Evolutionary conservation across 2,113 vertebrate species (phyloP).

Genomic region (Mormyrus lacerda): DNA sequence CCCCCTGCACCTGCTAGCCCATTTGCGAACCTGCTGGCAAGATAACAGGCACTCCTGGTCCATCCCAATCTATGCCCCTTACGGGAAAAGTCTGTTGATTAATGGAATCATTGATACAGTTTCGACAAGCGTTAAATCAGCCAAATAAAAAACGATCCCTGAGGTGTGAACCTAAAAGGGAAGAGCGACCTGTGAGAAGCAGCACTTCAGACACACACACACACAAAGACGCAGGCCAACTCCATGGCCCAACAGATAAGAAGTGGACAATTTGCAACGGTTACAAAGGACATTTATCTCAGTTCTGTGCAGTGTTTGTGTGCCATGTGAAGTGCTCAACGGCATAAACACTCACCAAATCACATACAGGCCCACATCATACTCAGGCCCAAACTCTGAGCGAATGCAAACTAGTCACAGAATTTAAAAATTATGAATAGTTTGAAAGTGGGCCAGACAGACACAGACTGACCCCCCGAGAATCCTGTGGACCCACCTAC

Average conservation of each 20-base stretch:
- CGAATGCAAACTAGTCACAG: too few relatives aligned
- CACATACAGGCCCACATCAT: background rate
- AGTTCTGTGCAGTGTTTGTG: background rate
- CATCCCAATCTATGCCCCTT: background rate
- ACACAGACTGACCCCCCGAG: too few relatives aligned
- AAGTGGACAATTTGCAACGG: background rate
- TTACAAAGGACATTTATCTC: background rate
- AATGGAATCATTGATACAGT: background rate
- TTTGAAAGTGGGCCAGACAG: too few relatives aligned
- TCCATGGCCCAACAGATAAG: background rate
- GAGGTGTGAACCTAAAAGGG: slow-evolving; percentile 14
- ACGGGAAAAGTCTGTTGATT: background rate
- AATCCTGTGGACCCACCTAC: too few relatives aligned
- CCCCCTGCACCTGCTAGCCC: background rate
- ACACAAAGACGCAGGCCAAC: background rate
- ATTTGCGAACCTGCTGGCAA: slow-evolving; percentile 18
- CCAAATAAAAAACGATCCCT: slow-evolving; percentile 24
- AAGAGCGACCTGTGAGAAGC: slow-evolving; percentile 23
- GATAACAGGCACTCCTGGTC: slow-evolving; percentile 14
- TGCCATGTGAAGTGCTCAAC: background rate
- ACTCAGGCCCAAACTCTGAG: background rate
- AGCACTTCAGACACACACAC: background rate
- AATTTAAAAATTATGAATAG: too few relatives aligned
- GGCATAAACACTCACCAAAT: background rate
- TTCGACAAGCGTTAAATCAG: slow-evolving; percentile 21